phyloP scores from a whole-genome alignment of 2,888 invertebrate species.

The Crocallis elinguaria region DNA sequence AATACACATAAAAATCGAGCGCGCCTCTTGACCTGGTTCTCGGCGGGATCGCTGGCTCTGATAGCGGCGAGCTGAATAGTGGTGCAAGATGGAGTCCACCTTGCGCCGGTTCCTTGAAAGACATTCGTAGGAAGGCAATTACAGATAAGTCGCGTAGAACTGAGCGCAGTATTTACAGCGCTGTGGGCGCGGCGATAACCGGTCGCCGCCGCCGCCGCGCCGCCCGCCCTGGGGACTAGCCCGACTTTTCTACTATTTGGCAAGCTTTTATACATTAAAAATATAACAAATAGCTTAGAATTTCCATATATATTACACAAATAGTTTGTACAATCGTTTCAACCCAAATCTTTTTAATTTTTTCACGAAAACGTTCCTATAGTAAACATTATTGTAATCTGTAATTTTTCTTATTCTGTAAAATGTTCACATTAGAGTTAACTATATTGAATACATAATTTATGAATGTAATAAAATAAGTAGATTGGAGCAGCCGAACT shows the following conservation, averaged over 20 bases:
- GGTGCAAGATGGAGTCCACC: constrained; percentile 76
- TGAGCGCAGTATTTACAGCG: constrained; percentile 78
- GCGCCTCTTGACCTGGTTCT: constrained; percentile 72
- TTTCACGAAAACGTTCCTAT: constrained; percentile 2
- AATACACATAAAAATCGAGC: constrained; percentile 60
- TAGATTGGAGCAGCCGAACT: too few relatives aligned
- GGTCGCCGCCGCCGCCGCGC: constrained; percentile 32
- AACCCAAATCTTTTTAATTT: constrained; percentile 2
- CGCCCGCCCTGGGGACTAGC: constrained; percentile 35
- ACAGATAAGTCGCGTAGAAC: constrained; percentile 81
- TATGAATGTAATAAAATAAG: too few relatives aligned
- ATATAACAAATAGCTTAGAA: constrained; percentile 31
- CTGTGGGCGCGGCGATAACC: constrained; percentile 68
- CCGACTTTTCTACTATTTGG: constrained; percentile 41
- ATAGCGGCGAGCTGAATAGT: constrained; percentile 72
- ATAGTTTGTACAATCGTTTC: constrained; percentile 15
- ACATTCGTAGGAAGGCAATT: constrained; percentile 83
- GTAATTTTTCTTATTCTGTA: neutral
- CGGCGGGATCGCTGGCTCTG: constrained; percentile 59
- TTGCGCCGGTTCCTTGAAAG: constrained; percentile 77
- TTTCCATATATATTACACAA: constrained; percentile 35
- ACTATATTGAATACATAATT: neutral
- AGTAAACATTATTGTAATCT: constrained; percentile 1
- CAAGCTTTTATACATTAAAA: constrained; percentile 39
- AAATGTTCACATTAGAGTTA: neutral